phyloP scores from a whole-genome alignment of 2,888 invertebrate species.

The Cheilosia variabilis region DNA sequence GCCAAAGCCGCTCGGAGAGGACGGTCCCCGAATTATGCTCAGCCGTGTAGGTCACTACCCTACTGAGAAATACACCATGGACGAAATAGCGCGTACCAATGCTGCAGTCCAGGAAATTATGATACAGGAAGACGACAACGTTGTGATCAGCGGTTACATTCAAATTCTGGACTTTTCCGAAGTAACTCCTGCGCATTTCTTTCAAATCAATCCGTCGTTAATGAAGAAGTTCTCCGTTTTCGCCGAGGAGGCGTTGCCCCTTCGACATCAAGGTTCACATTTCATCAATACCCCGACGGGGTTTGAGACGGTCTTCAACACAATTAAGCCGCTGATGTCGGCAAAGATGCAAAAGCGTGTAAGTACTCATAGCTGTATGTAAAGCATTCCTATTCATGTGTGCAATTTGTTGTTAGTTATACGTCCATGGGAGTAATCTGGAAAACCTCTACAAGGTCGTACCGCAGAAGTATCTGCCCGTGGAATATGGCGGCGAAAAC shows the following conservation, averaged over 20 bases:
- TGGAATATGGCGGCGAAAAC: conserved; percentile 87
- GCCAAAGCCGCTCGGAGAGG: conserved; percentile 81
- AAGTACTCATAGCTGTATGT: conserved; percentile 79
- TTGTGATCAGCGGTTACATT: conserved; percentile 84
- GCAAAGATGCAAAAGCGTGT: conserved; percentile 87
- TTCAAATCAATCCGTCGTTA: conserved; percentile 86
- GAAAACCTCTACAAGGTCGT: conserved; percentile 85
- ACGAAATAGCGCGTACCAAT: conserved; percentile 85
- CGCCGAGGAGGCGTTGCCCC: conserved; percentile 86
- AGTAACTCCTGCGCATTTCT: conserved; percentile 85
- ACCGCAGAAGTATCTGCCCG: conserved; percentile 86
- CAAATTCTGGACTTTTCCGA: conserved; percentile 86
- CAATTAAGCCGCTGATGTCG: conserved; percentile 86
- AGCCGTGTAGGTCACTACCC: conserved; percentile 84
- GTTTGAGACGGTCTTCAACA: conserved; percentile 86
- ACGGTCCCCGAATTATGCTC: conserved; percentile 84
- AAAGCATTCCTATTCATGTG: conserved; percentile 79
- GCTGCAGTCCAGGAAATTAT: conserved; percentile 86
- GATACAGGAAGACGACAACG: conserved; percentile 87
- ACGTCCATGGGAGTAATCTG: conserved; percentile 85
- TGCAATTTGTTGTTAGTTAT: conserved; percentile 85
- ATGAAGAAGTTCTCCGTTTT: conserved; percentile 86
- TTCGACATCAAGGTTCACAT: conserved; percentile 86
- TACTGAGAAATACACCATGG: conserved; percentile 83
- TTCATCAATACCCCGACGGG: conserved; percentile 86